Evolutionary conservation across 2,888 invertebrate genomes (phyloP).

Genomic region (Cheilosia vulpina): DNA sequence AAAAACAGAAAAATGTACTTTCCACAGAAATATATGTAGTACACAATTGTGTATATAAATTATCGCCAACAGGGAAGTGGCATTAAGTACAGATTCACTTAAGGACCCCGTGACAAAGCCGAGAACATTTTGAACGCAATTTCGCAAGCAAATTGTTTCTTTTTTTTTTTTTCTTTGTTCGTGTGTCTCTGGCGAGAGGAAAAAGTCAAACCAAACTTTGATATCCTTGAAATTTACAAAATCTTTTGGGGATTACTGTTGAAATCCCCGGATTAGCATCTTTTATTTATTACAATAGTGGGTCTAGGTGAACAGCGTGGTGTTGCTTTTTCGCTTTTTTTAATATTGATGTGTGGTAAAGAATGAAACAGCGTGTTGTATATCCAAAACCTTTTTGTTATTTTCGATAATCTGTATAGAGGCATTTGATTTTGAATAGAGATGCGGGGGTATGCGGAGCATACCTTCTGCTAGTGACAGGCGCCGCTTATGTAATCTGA

Average conservation of each 20-base stretch:
- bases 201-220: conserved; percentile 38
- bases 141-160: conserved; percentile 21
- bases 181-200: not conserved
- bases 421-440: no score
- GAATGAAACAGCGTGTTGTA: not conserved
- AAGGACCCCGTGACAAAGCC: conserved; percentile 27
- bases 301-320: not conserved
- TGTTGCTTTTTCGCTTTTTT: not conserved
- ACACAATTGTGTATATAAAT: not conserved
- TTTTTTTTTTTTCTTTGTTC: not conserved
- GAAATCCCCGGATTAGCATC: conserved; percentile 44
- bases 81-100: conserved; percentile 47
- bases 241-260: conserved; percentile 29
- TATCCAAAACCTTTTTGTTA: no score
- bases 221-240: conserved; percentile 9
- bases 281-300: conserved; percentile 12
- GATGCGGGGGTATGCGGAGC: no score
- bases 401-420: no score
- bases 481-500: no score
- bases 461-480: no score
- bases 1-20: not conserved
- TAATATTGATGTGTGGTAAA: not conserved
- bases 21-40: not conserved
- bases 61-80: not conserved
- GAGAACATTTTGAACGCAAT: conserved; percentile 31